Conservation (phyloP, 2,888 invertebrate species). For the Drosophila trichaetosa region DNA sequence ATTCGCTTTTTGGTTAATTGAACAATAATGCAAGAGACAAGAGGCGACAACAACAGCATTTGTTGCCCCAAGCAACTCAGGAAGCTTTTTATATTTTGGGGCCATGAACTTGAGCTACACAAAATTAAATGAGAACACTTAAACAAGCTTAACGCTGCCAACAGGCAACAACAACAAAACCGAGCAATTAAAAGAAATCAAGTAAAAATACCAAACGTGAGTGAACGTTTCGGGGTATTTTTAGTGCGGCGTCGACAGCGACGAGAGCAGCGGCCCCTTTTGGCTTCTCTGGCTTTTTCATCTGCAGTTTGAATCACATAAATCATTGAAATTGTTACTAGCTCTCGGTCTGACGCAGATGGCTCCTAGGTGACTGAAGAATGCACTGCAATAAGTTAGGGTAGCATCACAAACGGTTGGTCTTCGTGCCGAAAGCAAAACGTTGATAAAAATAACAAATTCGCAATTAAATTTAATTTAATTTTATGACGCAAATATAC, state of each 20-base stretch:
- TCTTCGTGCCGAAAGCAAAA: not conserved
- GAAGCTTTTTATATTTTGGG: conserved; percentile 61
- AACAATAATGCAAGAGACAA: conserved; percentile 39
- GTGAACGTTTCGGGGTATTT: conserved; percentile 57
- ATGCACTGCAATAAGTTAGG: conserved; percentile 15
- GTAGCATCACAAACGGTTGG: not conserved
- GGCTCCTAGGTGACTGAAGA: conserved; percentile 1
- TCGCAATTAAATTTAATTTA: not conserved
- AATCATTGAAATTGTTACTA: conserved; percentile 58
- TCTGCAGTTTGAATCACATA: conserved; percentile 57
- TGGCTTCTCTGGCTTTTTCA: conserved; percentile 56
- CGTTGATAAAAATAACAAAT: not conserved
- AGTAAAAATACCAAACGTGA: conserved; percentile 50
- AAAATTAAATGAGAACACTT: conserved; percentile 67
- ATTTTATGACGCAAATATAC: not conserved
- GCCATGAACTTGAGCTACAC: conserved; percentile 74
- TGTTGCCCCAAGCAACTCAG: conserved; percentile 47
- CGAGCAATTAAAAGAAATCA: conserved; percentile 71
- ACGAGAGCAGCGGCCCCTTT: conserved; percentile 35
- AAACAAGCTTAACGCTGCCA: conserved; percentile 55
- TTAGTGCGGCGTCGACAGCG: conserved; percentile 55
- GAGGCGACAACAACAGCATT: conserved; percentile 25
- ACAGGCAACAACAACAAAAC: conserved; percentile 19
- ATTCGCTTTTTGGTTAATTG: conserved; percentile 67
- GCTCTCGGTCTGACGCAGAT: not conserved